Evolutionary conservation across 2,888 invertebrate genomes (phyloP), one percentile per base, ranked within the genome.

Genomic region (Pegoplata infirma): DNA sequence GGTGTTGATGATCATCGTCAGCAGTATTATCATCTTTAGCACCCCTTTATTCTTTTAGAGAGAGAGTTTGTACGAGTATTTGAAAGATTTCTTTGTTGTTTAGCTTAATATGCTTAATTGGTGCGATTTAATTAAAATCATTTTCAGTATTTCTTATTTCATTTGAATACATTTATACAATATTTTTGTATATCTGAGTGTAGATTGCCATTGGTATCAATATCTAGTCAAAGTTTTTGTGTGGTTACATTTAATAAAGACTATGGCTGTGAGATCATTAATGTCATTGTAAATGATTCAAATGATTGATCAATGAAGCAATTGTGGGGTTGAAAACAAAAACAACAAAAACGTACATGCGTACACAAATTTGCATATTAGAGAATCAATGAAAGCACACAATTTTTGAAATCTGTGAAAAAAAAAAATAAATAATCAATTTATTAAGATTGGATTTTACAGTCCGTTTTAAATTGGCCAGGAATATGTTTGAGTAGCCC

Each of bases 91-190:
- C 79, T 75, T 75, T 79, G 71, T 79, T 79, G 55, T 79, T 79
- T 63, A 66, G 76, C 72, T 80, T 73, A 80, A 78, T 75, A 63
- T 74, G 79, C 80, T 88, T 88, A 88, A 88, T 88, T 88, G 88
- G 88, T 88, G 88, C 88, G 88, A 88, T 88, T 88, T 87, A 88
- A 88, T 88, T 89, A 88, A 87, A 87, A 84, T 85, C 85, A 82
- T 87, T 87, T 85, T 83, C 79, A 82, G 83, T n/a, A n/a, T 82
- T 17, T 53, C 0, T 19, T 44, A 40, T 56, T 40, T 19, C 12
- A 10, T 47, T 32, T 25, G 17, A 28, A 36, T 36, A 10, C 17
- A 25, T 12, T 12, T 12, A 16, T 1, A 67, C 25, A 40, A 7
- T 47, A 32, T n/a, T n/a, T n/a, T n/a, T n/a, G n/a, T n/a, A n/a